Evolutionary conservation across 2,113 vertebrate genomes (phyloP).

Genomic region (Osmerus eperlanus): DNA sequence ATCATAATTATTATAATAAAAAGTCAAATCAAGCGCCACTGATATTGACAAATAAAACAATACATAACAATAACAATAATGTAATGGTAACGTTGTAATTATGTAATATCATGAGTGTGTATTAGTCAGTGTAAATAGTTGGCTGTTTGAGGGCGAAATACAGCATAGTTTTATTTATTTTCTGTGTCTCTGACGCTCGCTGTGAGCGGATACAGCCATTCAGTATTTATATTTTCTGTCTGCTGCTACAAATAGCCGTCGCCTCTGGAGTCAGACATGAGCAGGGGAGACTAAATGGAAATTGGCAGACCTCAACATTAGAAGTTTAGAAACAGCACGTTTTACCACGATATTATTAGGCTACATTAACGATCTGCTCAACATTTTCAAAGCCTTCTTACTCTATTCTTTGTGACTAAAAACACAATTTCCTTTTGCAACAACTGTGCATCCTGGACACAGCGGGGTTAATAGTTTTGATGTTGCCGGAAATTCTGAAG

Average conservation of each 20-base stretch:
- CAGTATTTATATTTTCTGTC: conserved; percentile 67
- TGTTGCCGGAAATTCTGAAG: conserved; percentile 71
- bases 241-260: conserved; percentile 62
- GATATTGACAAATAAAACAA: too few relatives aligned
- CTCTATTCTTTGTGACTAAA: conserved; percentile 27
- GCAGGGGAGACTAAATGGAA: conserved; percentile 25
- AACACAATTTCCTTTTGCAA: conserved; percentile 71
- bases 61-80: too few relatives aligned
- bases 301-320: neutral
- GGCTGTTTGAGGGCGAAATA: neutral
- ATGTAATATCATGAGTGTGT: too few relatives aligned
- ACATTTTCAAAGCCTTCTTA: conserved; percentile 37
- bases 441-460: conserved; percentile 77
- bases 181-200: conserved; percentile 21
- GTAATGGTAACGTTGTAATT: too few relatives aligned
- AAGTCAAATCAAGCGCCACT: too few relatives aligned
- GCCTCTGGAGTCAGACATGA: conserved; percentile 41
- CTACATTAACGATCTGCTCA: neutral
- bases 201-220: conserved; percentile 51
- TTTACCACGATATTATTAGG: conserved; percentile 21
- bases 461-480: conserved; percentile 67
- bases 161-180: conserved; percentile 28
- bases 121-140: neutral
- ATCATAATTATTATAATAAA: too few relatives aligned
- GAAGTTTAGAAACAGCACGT: conserved; percentile 2